Evolutionary conservation across 2,113 vertebrate genomes (phyloP).

Genomic region (Arenaria interpres): DNA sequence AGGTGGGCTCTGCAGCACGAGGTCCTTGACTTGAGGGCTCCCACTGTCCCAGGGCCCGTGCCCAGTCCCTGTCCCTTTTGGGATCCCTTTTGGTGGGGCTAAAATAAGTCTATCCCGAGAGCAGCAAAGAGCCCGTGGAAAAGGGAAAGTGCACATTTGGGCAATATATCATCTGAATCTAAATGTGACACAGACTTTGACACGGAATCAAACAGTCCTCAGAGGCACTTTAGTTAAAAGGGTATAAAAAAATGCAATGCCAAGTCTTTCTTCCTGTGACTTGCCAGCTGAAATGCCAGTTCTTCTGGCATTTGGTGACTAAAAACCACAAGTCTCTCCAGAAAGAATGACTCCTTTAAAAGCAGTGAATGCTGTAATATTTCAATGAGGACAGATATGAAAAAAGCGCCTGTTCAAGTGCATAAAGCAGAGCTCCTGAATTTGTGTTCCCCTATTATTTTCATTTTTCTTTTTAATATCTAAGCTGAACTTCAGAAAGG

Average conservation of each 20-base stretch:
- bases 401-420: conserved; percentile 9
- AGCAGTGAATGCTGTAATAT: conserved; percentile 37
- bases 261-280: conserved; percentile 16
- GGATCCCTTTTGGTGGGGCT: not conserved
- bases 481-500: not conserved
- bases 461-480: conserved; percentile 1
- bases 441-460: not conserved
- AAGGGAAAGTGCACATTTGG: not conserved
- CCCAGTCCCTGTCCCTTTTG: not conserved
- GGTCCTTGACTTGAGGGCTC: not conserved
- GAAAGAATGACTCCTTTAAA: conserved; percentile 56
- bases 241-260: not conserved
- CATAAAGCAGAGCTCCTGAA: conserved; percentile 24
- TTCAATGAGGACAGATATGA: conserved; percentile 4
- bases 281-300: conserved; percentile 45
- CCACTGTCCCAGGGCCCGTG: not conserved
- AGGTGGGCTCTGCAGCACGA: fast-evolving
- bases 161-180: not conserved
- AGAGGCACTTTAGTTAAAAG: not conserved
- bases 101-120: not conserved
- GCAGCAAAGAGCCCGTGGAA: not conserved
- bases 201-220: not conserved
- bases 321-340: conserved; percentile 25
- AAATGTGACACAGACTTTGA: not conserved
- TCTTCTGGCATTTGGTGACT: conserved; percentile 31